A percentile compares a stretch with the other conserved stretches of the same genome.
phyloP scores from a whole-genome alignment of 2,797 vertebrate genomes.

The Catostomus latipinnis region DNA sequence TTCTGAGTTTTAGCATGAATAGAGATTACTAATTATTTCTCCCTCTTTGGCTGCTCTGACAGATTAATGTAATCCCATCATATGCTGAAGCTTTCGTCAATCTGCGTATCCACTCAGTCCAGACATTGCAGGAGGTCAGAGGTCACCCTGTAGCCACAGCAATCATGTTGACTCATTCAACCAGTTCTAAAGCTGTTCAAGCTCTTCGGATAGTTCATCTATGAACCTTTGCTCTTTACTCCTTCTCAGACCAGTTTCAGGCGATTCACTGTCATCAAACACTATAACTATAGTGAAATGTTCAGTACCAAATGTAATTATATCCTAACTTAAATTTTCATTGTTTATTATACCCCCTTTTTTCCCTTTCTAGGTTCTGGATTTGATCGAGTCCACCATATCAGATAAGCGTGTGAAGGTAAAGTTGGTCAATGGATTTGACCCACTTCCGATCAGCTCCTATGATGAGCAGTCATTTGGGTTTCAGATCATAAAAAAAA shows the following conservation, averaged over 20 bases:
- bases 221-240: slow-evolving; percentile 12
- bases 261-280: not conserved
- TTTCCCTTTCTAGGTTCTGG: slow-evolving; percentile 78
- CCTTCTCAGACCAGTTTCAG: not conserved
- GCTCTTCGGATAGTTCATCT: not conserved
- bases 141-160: slow-evolving; percentile 4
- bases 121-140: slow-evolving; percentile 85
- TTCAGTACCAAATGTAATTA: not conserved
- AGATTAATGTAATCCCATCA: slow-evolving; percentile 87
- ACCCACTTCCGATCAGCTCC: slow-evolving; percentile 88
- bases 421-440: slow-evolving; percentile 80
- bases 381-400: slow-evolving; percentile 77
- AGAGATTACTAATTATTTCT: slow-evolving; percentile 7
- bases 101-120: slow-evolving; percentile 88
- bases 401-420: slow-evolving; percentile 88
- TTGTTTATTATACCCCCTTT: not conserved
- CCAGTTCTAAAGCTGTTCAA: not conserved
- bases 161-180: slow-evolving; percentile 1
- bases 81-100: slow-evolving; percentile 85
- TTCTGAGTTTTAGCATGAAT: not conserved
- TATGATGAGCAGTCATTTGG: slow-evolving; percentile 83
- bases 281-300: not conserved
- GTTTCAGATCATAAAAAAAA: slow-evolving; percentile 88
- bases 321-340: not conserved
- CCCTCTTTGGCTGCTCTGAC: not conserved